Base-by-base conservation (phyloP, 2,113 vertebrate species). In the Crotalus helleri region DNA sequence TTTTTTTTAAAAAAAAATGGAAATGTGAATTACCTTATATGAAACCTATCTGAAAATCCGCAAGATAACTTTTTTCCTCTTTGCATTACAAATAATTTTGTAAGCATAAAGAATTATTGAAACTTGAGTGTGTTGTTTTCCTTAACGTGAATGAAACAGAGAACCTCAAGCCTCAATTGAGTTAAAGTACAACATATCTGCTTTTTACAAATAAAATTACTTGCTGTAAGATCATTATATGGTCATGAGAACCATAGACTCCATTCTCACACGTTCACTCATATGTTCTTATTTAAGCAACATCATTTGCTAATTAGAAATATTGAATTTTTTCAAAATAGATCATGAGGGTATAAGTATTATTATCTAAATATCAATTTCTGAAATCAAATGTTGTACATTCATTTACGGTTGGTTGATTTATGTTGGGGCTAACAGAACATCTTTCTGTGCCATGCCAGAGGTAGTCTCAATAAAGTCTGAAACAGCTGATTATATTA, bases 11-110 rank as follows among this genome's bases (percentile, higher is more conserved):
- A 9, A 54, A 93, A 0, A 29, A 46, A 8, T 1, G 33, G 26
- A 89, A 58, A 88, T 55, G 53, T 91, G 13, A 46, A 81, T 26
- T 58, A 44, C 21, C 44, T 93, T 64, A 74, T n/a, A 1, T 55
- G 88, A 74, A 88, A 13, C 39, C 6, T 46, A 53, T 95, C 24
- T 91, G 81, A 90, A 88, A 89, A 87, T 87, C 91, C 54, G n/a
- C 92, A 96, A 94, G 92, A 94, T 21, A 91, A 92, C 46, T n/a
- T 87, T 29, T 88, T 74, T 8, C 54, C 15, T 87, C 19, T 94
- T 92, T 92, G 33, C 23, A 92, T 90, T 96, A 93, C 85, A 90
- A 96, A 94, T 7, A 49, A 93, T 90, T 93, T 93, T 93, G 94
- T 93, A 55, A 0, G 86, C 87, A 59, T 17, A 88, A 93, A 59